phyloP scores from a whole-genome alignment of 1,140 invertebrate species.

The Drosophila cardini region DNA sequence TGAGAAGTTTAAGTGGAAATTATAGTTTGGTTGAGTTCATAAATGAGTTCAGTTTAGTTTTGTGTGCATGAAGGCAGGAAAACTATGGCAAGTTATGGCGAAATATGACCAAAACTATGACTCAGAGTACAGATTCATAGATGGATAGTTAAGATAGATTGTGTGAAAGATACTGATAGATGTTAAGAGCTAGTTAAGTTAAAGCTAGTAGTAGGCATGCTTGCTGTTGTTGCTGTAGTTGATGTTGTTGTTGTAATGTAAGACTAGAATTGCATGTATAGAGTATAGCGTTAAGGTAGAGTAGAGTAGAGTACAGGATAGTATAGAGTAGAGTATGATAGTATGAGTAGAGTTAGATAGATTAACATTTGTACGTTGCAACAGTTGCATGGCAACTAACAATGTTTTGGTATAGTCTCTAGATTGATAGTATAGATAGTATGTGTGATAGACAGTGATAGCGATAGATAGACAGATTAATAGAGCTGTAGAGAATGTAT shows the following conservation, averaged over 20 bases:
- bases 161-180: conserved; percentile 40
- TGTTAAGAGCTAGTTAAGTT: conserved; percentile 66
- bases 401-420: conserved; percentile 78
- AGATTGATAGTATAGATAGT: conserved; percentile 42
- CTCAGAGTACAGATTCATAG: conserved; percentile 51
- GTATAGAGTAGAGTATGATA: conserved; percentile 22
- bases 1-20: conserved; percentile 70
- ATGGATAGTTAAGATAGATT: conserved; percentile 40
- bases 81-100: conserved; percentile 85
- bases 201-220: conserved; percentile 67
- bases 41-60: conserved; percentile 72
- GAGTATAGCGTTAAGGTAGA: conserved; percentile 54
- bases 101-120: conserved; percentile 78
- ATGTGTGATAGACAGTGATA: conserved; percentile 17
- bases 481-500: conserved; percentile 29
- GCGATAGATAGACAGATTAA: conserved; percentile 32
- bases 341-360: conserved; percentile 35
- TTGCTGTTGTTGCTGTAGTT: conserved; percentile 50
- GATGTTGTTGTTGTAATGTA: conserved; percentile 62
- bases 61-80: conserved; percentile 56
- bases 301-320: conserved; percentile 22
- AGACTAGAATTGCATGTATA: conserved; percentile 82
- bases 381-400: conserved; percentile 67
- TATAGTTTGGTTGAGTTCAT: conserved; percentile 48
- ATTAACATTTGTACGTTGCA: conserved; percentile 67